These are phyloP conservation scores for Cirrhinus molitorella DNA, from an alignment of 2,797 vertebrate species.

Conservation along the genomic window DNA sequence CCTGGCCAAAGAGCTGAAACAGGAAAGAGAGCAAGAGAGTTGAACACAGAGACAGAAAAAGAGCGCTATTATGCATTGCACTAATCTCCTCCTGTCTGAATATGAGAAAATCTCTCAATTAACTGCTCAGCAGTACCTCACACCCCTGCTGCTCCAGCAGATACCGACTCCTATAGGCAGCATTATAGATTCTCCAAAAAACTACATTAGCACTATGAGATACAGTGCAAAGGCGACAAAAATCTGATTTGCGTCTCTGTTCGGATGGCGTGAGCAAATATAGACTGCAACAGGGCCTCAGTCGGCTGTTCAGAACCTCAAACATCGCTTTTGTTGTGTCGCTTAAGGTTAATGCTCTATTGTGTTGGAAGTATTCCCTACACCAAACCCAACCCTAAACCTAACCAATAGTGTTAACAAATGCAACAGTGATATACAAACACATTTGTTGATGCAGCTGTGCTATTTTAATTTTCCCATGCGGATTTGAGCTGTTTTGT, in stretches of 20 bases:
- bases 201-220: constrained; percentile 30
- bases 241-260: constrained; percentile 21
- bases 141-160: constrained; percentile 44
- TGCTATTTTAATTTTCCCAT: no score
- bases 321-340: no score
- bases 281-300: not conserved
- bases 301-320: no score
- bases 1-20: constrained; percentile 47
- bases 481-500: no score
- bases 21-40: constrained; percentile 31
- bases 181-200: constrained; percentile 35
- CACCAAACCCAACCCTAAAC: no score
- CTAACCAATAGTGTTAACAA: no score
- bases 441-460: no score
- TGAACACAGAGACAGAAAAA: constrained; percentile 9
- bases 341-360: no score
- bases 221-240: constrained; percentile 3
- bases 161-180: constrained; percentile 39
- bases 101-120: constrained; percentile 54
- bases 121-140: constrained; percentile 46
- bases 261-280: not conserved
- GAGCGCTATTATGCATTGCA: constrained; percentile 28
- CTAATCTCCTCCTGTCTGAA: constrained; percentile 46
- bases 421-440: no score
- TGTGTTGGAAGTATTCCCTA: no score